A percentile compares a stretch with the other conserved stretches of the same genome.
Evolutionary conservation across 2,888 invertebrate species (phyloP).

Genomic region (Cerastis leucographa): DNA sequence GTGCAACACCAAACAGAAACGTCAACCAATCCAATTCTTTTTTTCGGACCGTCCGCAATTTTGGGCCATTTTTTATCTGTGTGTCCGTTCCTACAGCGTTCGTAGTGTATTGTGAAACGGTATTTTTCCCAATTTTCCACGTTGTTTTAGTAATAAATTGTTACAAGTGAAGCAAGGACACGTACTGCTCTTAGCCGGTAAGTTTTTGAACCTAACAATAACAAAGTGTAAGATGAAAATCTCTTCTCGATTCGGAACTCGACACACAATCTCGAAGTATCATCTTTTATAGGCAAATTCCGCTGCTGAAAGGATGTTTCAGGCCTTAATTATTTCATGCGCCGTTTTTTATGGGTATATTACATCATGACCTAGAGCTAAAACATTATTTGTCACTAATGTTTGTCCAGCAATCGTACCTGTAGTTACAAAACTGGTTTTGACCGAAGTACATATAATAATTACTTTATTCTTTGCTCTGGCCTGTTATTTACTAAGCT

Average conservation of each 20-base stretch:
- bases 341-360: conserved; percentile 37
- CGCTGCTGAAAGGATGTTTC: conserved; percentile 29
- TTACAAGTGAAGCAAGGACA: conserved; percentile 54
- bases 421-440: conserved; percentile 65
- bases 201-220: conserved; percentile 52
- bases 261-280: conserved; percentile 34
- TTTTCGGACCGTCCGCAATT: conserved; percentile 39
- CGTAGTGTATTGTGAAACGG: conserved; percentile 51
- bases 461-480: conserved; percentile 44
- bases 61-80: conserved; percentile 65
- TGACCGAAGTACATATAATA: conserved; percentile 22
- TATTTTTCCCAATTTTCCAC: conserved; percentile 57
- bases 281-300: conserved; percentile 32
- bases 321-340: conserved; percentile 11
- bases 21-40: conserved; percentile 53
- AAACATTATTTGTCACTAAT: conserved; percentile 19
- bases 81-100: conserved; percentile 47
- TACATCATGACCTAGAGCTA: conserved; percentile 50
- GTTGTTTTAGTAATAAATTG: conserved; percentile 48
- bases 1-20: conserved; percentile 52
- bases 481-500: conserved; percentile 26
- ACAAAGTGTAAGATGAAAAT: conserved; percentile 16
- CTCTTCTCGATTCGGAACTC: conserved; percentile 28
- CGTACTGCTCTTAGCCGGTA: conserved; percentile 49
- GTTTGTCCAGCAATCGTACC: conserved; percentile 32